Percentiles rank a stretch among this genome's conserved stretches.
These are phyloP conservation scores for Cheumatopsyche charites DNA, from an alignment of 1,140 invertebrate genomes.

Conservation along the genomic window DNA sequence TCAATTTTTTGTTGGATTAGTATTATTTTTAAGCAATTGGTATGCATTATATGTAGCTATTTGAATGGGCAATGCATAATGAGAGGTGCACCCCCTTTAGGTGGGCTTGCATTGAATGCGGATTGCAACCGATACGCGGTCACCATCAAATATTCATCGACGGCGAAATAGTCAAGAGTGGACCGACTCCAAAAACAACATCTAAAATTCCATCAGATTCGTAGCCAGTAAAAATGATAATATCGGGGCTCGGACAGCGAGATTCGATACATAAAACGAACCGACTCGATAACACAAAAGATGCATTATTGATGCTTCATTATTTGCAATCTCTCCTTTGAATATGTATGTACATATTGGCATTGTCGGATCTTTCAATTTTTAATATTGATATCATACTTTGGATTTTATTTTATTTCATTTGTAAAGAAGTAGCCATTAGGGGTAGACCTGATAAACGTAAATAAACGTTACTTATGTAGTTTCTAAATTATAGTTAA, in stretches of 20 bases:
- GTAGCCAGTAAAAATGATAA: conserved; percentile 38
- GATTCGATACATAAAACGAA: conserved; percentile 12
- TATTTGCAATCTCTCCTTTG: too few relatives aligned
- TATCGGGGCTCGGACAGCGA: conserved; percentile 17
- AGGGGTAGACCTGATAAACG: too few relatives aligned
- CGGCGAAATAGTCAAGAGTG: conserved; percentile 27
- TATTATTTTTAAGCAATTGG: too few relatives aligned
- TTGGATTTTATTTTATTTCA: too few relatives aligned
- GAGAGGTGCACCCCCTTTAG: conserved; percentile 1
- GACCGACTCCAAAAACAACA: conserved; percentile 26
- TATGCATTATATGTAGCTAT: too few relatives aligned
- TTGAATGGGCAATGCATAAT: neutral
- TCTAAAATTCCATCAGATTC: conserved; percentile 43
- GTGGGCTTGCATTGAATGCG: conserved; percentile 22
- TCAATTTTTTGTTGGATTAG: too few relatives aligned
- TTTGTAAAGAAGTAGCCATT: too few relatives aligned
- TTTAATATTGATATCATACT: too few relatives aligned
- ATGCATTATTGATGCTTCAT: neutral
- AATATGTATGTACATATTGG: too few relatives aligned
- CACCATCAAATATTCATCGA: conserved; percentile 41
- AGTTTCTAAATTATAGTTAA: too few relatives aligned
- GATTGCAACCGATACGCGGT: conserved; percentile 23
- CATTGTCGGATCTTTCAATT: too few relatives aligned
- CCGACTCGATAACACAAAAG: conserved; percentile 21
- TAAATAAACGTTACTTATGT: too few relatives aligned